These are phyloP conservation scores for Incurvaria masculella DNA, from an alignment of 2,888 invertebrate genomes.

Conservation along the genomic window DNA sequence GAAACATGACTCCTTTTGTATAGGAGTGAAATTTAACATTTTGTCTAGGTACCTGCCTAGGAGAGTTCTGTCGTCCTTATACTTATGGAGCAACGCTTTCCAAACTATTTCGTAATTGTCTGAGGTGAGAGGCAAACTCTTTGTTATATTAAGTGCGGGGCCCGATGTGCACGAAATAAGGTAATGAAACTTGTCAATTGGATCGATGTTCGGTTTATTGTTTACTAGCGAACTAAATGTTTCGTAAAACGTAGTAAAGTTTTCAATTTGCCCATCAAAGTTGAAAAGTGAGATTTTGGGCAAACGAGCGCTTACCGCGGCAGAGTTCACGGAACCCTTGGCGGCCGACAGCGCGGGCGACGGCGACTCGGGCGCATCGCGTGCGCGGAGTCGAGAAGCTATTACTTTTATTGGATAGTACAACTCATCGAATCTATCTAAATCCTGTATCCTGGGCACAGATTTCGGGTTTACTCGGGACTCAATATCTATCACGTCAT, in stretches of 20 bases:
- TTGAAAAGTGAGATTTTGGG: neutral
- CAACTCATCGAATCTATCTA: too few relatives aligned
- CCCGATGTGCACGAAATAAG: conserved; percentile 1
- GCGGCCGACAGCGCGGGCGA: too few relatives aligned
- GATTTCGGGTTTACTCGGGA: too few relatives aligned
- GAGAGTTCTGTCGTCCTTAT: conserved; percentile 12
- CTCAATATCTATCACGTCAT: too few relatives aligned
- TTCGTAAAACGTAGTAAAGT: conserved; percentile 11
- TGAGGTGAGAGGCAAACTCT: neutral
- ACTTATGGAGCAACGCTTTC: conserved; percentile 12
- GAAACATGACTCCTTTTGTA: neutral
- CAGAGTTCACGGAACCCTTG: too few relatives aligned
- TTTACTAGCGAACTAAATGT: conserved; percentile 12
- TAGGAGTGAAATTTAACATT: conserved; percentile 1
- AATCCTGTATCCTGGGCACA: too few relatives aligned
- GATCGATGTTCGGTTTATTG: conserved; percentile 7
- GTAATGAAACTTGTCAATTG: conserved; percentile 11
- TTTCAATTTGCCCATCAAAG: neutral
- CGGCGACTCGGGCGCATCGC: too few relatives aligned
- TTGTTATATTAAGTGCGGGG: neutral
- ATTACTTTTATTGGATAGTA: too few relatives aligned
- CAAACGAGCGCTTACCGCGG: neutral
- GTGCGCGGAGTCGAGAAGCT: too few relatives aligned
- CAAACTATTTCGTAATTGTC: conserved; percentile 12
- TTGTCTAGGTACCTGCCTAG: conserved; percentile 10